Evolutionary conservation across 2,888 invertebrate species (phyloP).

Genomic region (Yponomeuta evonymella): DNA sequence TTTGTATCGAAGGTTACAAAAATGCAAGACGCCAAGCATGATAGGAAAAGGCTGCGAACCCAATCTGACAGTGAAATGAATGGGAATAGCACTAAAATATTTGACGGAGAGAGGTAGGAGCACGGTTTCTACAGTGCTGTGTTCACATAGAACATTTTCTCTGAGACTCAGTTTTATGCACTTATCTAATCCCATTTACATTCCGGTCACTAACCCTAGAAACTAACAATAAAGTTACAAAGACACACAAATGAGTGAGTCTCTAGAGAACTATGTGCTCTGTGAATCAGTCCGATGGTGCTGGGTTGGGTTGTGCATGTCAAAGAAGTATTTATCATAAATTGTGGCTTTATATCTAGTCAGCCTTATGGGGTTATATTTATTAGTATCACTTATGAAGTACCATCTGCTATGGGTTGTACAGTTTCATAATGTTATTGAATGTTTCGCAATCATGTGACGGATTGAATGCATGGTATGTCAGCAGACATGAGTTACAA

Average conservation of each 20-base stretch:
- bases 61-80: conserved; percentile 45
- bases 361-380: not conserved
- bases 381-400: not conserved
- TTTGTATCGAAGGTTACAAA: conserved; percentile 19
- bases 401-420: not conserved
- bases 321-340: not conserved
- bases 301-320: not conserved
- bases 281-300: not conserved
- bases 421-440: not conserved
- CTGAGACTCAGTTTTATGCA: not conserved
- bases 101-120: conserved; percentile 48
- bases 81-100: conserved; percentile 53
- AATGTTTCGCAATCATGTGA: not conserved
- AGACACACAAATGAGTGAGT: too few species aligned
- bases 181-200: not conserved
- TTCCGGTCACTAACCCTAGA: not conserved
- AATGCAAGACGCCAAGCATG: conserved; percentile 27
- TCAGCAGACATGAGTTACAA: not conserved
- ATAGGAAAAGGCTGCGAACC: conserved; percentile 51
- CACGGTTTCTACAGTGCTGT: not conserved
- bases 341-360: not conserved
- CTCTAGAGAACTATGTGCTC: not conserved
- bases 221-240: not conserved
- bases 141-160: not conserved
- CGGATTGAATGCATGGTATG: too few species aligned